Evolutionary conservation across 2,113 vertebrate genomes (phyloP), one percentile per base, ranked within the genome.

Genomic region (Gymnocephalus cernua): DNA sequence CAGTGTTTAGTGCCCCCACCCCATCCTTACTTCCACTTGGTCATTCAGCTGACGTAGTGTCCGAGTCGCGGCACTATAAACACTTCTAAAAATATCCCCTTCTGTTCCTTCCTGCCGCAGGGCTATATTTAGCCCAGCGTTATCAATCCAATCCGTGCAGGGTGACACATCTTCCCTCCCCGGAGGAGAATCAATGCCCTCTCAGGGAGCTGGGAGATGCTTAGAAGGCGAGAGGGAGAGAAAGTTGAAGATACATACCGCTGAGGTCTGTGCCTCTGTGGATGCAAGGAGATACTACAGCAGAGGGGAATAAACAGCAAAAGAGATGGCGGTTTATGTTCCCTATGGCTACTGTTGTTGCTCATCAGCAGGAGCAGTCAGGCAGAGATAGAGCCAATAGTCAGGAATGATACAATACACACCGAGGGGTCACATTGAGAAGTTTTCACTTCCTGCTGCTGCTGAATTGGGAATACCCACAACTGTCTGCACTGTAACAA

Each of bases 41-140:
- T 80, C 86, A 92, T 89, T 91, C 82, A 85, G 80, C 71, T 78
- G 77, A 86, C 79, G 86, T 74, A 71, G 79, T 68, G 87, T 88
- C 89, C 88, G 53, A 88, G 63, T 79, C 84, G 23, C 41, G 16
- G 89, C 82, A 75, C 80, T 56, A 92, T 92, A 93, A 94, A 95
- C 92, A 92, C 77, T 83, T 91, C 94, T 93, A 91, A 93, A 94
- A 95, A 95, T 95, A 94, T 78, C 86, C 67, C 78, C 71, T 38
- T 79, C 77, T 29, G 51, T 72, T 71, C 77, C 90, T 88, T 91
- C 87, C 90, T 93, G 92, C 92, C 85, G 93, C 93, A 94, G 91
- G 88, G 89, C 90, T 95, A 95, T 92, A 90, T 95, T 92, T 95
- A 95, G 93, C 85, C 79, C 77, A 7, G 50, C 73, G 66, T 95